Percentiles rank a stretch among this genome's conserved stretches.
These are phyloP conservation scores for Megalurothrips usitatus DNA, from an alignment of 2,888 invertebrate species.

Conservation along the genomic window DNA sequence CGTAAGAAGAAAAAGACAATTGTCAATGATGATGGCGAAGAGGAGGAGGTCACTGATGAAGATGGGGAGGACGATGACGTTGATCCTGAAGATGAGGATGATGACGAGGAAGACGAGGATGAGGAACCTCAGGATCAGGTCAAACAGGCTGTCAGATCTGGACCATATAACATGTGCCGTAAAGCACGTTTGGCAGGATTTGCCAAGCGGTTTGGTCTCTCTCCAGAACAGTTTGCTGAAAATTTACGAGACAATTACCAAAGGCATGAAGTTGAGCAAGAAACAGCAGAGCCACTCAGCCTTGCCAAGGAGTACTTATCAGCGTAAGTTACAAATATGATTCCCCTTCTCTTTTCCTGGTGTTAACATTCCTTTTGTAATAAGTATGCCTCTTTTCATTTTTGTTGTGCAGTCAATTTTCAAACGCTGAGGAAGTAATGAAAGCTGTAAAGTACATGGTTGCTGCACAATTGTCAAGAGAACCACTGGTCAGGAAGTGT, in stretches of 20 bases:
- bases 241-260: slow-evolving; percentile 94
- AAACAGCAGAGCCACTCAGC: slow-evolving; percentile 74
- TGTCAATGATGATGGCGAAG: slow-evolving; percentile 38
- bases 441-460: slow-evolving; percentile 92
- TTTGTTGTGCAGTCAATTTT: slow-evolving; percentile 53
- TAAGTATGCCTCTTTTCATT: background rate
- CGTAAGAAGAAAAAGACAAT: slow-evolving; percentile 33
- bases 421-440: slow-evolving; percentile 73
- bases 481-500: slow-evolving; percentile 81
- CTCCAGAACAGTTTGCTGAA: slow-evolving; percentile 92
- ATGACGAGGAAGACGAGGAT: slow-evolving; percentile 53
- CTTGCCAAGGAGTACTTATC: slow-evolving; percentile 74
- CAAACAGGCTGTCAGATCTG: slow-evolving; percentile 81
- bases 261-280: slow-evolving; percentile 91
- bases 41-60: slow-evolving; percentile 37
- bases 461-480: slow-evolving; percentile 86
- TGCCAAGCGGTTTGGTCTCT: slow-evolving; percentile 86
- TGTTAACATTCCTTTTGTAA: background rate
- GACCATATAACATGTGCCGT: slow-evolving; percentile 82
- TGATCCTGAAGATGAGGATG: slow-evolving; percentile 58
- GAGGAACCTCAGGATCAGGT: slow-evolving; percentile 55
- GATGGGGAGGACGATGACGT: slow-evolving; percentile 58
- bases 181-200: slow-evolving; percentile 82
- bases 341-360: background rate
- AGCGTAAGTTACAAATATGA: slow-evolving; percentile 42